A percentile compares a stretch with the other conserved stretches of the same genome.
Evolutionary conservation across 1,140 invertebrate genomes (phyloP).

Genomic region (Formica exsecta): DNA sequence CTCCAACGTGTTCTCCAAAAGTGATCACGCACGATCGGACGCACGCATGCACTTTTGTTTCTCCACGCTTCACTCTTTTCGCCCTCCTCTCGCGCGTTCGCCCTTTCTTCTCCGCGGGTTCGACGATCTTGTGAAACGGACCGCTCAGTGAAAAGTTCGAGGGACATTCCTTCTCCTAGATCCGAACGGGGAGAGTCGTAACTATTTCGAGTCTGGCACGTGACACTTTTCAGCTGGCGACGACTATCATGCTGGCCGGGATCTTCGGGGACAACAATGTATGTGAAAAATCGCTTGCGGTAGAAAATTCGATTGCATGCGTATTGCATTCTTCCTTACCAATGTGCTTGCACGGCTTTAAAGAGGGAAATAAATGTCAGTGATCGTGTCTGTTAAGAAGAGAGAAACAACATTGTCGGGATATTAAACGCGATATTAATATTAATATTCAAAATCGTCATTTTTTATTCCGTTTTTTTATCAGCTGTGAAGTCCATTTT

Average conservation of each 20-base stretch:
- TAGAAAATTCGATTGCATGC: conserved; percentile 26
- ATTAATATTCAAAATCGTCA: background rate
- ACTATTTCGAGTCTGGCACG: conserved; percentile 63
- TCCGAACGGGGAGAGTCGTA: conserved; percentile 38
- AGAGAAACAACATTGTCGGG: background rate
- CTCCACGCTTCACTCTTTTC: too few species aligned
- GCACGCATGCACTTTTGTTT: background rate
- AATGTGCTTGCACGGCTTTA: conserved; percentile 4
- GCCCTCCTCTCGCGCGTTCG: background rate
- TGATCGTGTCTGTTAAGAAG: background rate
- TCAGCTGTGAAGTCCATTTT: background rate
- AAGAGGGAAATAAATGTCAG: background rate
- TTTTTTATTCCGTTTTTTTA: background rate
- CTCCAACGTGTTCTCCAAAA: conserved; percentile 66
- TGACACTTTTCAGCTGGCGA: conserved; percentile 70
- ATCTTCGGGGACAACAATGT: conserved; percentile 79
- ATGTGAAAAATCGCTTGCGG: conserved; percentile 68
- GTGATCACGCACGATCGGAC: conserved; percentile 67
- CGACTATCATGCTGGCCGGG: conserved; percentile 77
- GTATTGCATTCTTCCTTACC: background rate
- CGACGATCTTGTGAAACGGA: conserved; percentile 14
- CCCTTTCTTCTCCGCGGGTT: conserved; percentile 14
- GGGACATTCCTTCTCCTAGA: conserved; percentile 11
- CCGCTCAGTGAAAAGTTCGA: conserved; percentile 53
- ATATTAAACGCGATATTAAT: background rate